A percentile compares a stretch with the other conserved stretches of the same genome.
These are phyloP conservation scores for Puntigrus tetrazona DNA, from an alignment of 2,113 vertebrate species.

Conservation along the genomic window DNA sequence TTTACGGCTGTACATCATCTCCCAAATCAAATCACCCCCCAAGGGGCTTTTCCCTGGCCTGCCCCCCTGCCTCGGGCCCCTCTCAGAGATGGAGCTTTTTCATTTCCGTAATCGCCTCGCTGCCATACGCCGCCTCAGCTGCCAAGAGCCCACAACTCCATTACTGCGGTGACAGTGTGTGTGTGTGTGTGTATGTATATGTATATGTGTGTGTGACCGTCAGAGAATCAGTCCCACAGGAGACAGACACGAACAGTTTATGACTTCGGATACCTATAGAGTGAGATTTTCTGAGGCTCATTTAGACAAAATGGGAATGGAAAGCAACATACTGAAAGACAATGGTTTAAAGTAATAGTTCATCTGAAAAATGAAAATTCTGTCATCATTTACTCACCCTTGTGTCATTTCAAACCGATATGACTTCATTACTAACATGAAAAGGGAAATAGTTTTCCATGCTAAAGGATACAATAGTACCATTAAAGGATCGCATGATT, in stretches of 20 bases:
- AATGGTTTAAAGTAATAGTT: not conserved
- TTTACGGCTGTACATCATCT: constrained; percentile 55
- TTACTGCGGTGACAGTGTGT: constrained; percentile 40
- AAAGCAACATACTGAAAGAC: not conserved
- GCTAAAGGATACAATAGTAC: not conserved
- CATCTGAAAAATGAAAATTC: not conserved
- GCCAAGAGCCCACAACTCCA: constrained; percentile 50
- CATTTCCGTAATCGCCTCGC: constrained; percentile 54
- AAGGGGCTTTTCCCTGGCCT: constrained; percentile 26
- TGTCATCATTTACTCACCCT: not conserved
- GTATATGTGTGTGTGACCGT: constrained; percentile 13
- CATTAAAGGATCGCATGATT: not conserved
- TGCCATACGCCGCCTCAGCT: constrained; percentile 42
- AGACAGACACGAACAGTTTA: constrained; percentile 11
- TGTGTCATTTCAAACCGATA: not conserved
- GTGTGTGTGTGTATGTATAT: not conserved
- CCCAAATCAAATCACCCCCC: constrained; percentile 55
- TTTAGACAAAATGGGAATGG: not conserved
- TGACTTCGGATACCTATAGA: not conserved
- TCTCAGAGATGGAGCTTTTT: constrained; percentile 50
- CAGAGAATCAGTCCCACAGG: constrained; percentile 31
- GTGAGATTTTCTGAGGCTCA: not conserved
- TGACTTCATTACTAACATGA: not conserved
- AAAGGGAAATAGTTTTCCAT: not conserved
- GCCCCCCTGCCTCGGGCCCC: not conserved